A percentile compares a stretch with the other conserved stretches of the same genome.
Conservation (phyloP, 2,113 vertebrate species). For the Anas platyrhynchos region DNA sequence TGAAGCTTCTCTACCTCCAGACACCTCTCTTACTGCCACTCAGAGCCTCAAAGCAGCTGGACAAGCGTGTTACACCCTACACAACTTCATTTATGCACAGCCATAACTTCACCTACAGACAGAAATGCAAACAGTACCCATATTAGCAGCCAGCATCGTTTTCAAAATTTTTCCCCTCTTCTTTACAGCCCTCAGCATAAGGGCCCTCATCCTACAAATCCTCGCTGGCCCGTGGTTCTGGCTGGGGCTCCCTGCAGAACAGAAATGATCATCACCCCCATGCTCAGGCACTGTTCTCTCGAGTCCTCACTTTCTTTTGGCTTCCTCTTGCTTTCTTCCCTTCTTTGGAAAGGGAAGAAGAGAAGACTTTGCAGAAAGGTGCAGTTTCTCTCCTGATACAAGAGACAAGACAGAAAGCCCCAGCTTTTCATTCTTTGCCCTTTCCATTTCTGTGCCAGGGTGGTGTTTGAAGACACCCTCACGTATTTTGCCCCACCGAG, state of each 20-base stretch:
- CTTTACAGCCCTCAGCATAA: not conserved
- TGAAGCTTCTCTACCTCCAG: constrained; percentile 24
- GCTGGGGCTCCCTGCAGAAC: not conserved
- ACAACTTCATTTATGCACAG: not conserved
- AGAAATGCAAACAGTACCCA: not conserved
- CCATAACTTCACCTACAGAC: not conserved
- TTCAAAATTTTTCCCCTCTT: not conserved
- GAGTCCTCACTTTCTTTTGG: not conserved
- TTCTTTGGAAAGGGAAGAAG: not conserved
- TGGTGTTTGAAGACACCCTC: not conserved
- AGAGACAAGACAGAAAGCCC: not conserved
- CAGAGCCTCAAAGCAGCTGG: constrained; percentile 26
- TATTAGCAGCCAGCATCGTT: not conserved
- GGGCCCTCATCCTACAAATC: not conserved
- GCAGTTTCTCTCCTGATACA: not conserved
- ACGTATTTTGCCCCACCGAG: not conserved
- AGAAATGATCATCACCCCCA: not conserved
- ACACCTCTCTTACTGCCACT: not conserved
- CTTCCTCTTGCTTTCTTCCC: not conserved
- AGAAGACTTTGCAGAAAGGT: no score
- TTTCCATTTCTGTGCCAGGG: not conserved
- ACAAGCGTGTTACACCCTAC: not conserved
- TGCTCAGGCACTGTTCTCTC: not conserved
- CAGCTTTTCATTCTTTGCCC: not conserved
- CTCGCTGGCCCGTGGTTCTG: not conserved